A percentile compares a stretch with the other conserved stretches of the same genome.
These are phyloP conservation scores for Zootoca vivipara DNA, from an alignment of 2,113 vertebrate genomes.

Conservation along the genomic window DNA sequence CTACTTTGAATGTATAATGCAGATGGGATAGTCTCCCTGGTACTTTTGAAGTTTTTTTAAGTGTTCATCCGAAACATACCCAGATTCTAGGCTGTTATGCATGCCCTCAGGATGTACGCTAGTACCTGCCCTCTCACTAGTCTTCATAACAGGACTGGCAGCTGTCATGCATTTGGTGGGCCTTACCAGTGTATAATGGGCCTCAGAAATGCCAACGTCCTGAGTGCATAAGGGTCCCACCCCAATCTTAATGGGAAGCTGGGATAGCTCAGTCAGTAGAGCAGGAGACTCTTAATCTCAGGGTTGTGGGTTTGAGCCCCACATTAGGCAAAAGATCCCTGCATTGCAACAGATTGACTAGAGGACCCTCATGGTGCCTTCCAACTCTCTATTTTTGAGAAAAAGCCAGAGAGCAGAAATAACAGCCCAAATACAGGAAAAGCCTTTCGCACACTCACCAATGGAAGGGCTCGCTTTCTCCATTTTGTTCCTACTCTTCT, in stretches of 20 bases:
- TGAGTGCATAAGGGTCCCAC: neutral
- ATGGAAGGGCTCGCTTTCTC: constrained; percentile 87
- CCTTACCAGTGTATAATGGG: too few species aligned
- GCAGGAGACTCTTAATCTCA: too few species aligned
- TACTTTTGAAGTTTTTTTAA: neutral
- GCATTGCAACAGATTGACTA: too few species aligned
- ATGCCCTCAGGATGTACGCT: neutral
- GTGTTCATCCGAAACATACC: neutral
- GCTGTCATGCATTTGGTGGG: neutral
- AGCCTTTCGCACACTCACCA: constrained; percentile 76
- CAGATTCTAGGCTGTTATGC: neutral
- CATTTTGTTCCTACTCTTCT: constrained; percentile 91
- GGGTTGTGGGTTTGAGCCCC: too few species aligned
- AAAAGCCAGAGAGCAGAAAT: fast-evolving
- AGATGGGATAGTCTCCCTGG: neutral
- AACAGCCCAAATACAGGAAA: neutral
- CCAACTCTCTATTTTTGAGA: neutral
- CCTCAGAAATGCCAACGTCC: neutral
- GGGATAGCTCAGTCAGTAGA: too few species aligned
- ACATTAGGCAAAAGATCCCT: too few species aligned
- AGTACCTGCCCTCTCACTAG: neutral
- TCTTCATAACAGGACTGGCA: neutral
- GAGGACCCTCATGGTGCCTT: too few species aligned
- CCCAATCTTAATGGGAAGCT: neutral
- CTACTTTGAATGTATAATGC: too few species aligned